Evolutionary conservation across 2,113 vertebrate genomes (phyloP), one percentile per base, ranked within the genome.

Genomic region (Promerops cafer): DNA sequence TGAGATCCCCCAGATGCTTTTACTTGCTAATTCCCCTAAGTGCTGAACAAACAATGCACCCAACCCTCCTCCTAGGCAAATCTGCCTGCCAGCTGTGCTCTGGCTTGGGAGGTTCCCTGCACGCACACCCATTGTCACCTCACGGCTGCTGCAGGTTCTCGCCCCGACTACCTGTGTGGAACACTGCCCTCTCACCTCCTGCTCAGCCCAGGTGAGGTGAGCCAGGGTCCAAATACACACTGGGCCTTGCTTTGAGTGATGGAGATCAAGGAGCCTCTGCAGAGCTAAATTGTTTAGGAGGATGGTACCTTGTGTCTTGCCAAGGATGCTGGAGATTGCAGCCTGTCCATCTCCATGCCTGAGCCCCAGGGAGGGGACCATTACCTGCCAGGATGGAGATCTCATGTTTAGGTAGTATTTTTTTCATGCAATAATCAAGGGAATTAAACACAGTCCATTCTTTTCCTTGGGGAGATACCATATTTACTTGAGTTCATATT

Each of bases 91-190:
- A 5, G 50, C 68, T 59, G 50, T 33, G 27, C 1, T 3, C 44
- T 33, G 22, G 16, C 40, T 16, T 2, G 10, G 52, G 37, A 78
- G 31, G 24, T 37, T 52, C 59, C 3, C 0, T 11, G n/a, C 9
- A 11, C 33, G 33, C 40, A 12, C 44, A 17, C 5, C 44, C 2
- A 0, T 5, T 19, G 7, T 6, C 30, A 31, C 1, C 0, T 27
- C 39, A 8, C 2, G 13, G 12, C 50, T 6, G 20, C 23, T 33
- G 14, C 63, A 57, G 5, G 2, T 24, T n/a, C 45, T 74, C 2
- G 0, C 39, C 59, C 12, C 30, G 35, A 26, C 40, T 31, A 2
- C 31, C 52, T 30, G 5, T 4, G 9, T 0, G 1, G 10, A 8
- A 26, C 45, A 21, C 54, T 76, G 61, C 22, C 63, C 31, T 42